Percentiles rank a stretch among this genome's conserved stretches.
Conservation (phyloP, 2,797 vertebrate species). For the Gymnocypris eckloni region DNA sequence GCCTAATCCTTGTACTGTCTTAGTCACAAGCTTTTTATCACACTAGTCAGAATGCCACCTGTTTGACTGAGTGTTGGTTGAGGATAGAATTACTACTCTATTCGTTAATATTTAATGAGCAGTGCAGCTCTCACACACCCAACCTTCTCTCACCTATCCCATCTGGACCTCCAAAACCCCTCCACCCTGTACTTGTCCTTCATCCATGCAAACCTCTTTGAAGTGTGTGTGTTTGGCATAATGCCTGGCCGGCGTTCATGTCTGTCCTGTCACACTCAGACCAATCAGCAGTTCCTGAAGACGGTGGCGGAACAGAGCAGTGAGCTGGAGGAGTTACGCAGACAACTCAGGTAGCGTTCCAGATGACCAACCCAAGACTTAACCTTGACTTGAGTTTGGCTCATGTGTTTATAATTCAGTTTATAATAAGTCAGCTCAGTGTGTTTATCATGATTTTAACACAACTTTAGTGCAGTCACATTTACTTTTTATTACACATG, state of each 20-base stretch:
- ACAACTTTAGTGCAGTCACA: background rate
- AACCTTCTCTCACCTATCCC: conserved; percentile 50
- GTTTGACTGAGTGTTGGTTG: conserved; percentile 11
- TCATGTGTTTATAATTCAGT: background rate
- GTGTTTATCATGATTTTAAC: background rate
- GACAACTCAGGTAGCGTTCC: conserved; percentile 85
- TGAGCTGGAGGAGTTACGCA: conserved; percentile 85
- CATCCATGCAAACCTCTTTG: conserved; percentile 44
- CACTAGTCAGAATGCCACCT: background rate
- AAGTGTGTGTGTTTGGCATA: conserved; percentile 44
- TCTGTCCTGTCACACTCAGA: conserved; percentile 81
- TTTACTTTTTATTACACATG: background rate
- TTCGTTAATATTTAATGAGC: conserved; percentile 76
- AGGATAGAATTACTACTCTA: conserved; percentile 69
- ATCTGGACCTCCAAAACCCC: background rate
- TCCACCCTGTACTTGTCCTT: background rate
- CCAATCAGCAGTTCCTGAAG: conserved; percentile 88
- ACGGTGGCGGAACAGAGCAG: conserved; percentile 84
- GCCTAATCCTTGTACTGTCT: conserved; percentile 23
- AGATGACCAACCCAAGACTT: conserved; percentile 22
- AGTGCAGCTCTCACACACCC: conserved; percentile 48
- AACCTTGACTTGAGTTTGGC: background rate
- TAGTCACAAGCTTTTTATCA: background rate
- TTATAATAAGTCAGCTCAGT: background rate
- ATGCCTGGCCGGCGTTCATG: conserved; percentile 71